Evolutionary conservation across 2,888 invertebrate genomes (phyloP).

Genomic region (Ferdinandea cuprea): DNA sequence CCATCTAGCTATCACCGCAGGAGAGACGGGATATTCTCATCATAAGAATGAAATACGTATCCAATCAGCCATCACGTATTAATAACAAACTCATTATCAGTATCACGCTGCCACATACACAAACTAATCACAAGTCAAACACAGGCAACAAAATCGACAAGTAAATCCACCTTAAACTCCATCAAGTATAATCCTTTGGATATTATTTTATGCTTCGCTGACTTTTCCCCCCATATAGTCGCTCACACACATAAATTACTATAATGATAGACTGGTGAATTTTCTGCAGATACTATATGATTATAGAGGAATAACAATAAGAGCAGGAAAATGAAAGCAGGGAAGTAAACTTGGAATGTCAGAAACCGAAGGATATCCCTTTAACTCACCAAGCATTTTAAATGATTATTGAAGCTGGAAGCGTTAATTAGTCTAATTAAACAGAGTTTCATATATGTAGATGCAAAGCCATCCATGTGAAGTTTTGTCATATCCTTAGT

Average conservation of each 20-base stretch:
- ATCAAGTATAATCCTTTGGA: conserved; percentile 46
- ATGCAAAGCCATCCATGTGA: too few relatives aligned
- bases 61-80: conserved; percentile 10
- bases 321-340: background rate
- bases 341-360: background rate
- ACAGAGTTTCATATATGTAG: conserved; percentile 17
- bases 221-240: background rate
- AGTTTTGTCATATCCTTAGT: too few relatives aligned
- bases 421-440: conserved; percentile 33
- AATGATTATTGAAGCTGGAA: conserved; percentile 8
- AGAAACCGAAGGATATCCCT: conserved; percentile 5
- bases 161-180: conserved; percentile 54
- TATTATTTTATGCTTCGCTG: conserved; percentile 45
- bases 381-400: background rate
- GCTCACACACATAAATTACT: background rate
- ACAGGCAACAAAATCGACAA: conserved; percentile 41
- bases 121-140: conserved; percentile 40
- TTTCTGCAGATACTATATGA: background rate
- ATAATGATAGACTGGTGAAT: conserved; percentile 20
- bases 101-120: conserved; percentile 16
- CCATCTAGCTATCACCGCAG: background rate
- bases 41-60: conserved; percentile 12
- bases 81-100: conserved; percentile 34
- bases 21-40: background rate
- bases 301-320: background rate